Evolutionary conservation across 2,113 vertebrate species (phyloP).

Genomic region (Actinemys pallida): DNA sequence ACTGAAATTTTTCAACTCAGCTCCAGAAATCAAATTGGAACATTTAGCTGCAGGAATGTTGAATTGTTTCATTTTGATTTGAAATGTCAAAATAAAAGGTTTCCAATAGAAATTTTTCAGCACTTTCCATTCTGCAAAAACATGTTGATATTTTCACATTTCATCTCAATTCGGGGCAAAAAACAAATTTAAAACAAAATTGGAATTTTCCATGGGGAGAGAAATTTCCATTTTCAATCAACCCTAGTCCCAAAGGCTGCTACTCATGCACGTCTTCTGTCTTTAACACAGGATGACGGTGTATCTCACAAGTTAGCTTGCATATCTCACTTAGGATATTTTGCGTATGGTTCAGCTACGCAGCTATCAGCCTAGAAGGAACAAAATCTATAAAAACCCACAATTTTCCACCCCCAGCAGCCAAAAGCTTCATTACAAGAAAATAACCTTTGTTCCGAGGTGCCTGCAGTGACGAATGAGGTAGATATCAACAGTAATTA

Average conservation of each 20-base stretch:
- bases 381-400: not conserved
- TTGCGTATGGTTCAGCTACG: not conserved
- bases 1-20: too few relatives aligned
- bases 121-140: not conserved
- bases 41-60: not conserved
- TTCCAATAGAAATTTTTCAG: not conserved
- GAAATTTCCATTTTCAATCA: not conserved
- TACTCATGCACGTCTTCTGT: not conserved
- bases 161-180: not conserved
- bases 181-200: not conserved
- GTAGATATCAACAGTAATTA: slow-evolving; percentile 26
- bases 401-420: rapidly evolving
- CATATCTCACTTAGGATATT: not conserved
- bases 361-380: not conserved
- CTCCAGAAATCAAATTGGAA: not conserved
- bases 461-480: slow-evolving; percentile 32
- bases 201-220: not conserved
- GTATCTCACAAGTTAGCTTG: not conserved
- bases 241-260: not conserved
- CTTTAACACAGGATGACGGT: not conserved
- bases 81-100: not conserved
- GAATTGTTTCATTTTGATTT: not conserved
- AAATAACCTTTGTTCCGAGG: slow-evolving; percentile 15
- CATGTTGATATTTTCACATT: not conserved
- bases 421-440: slow-evolving; percentile 23